Evolutionary conservation across 2,888 invertebrate genomes (phyloP), one percentile per base, ranked within the genome.

Genomic region (Lypha dubia): DNA sequence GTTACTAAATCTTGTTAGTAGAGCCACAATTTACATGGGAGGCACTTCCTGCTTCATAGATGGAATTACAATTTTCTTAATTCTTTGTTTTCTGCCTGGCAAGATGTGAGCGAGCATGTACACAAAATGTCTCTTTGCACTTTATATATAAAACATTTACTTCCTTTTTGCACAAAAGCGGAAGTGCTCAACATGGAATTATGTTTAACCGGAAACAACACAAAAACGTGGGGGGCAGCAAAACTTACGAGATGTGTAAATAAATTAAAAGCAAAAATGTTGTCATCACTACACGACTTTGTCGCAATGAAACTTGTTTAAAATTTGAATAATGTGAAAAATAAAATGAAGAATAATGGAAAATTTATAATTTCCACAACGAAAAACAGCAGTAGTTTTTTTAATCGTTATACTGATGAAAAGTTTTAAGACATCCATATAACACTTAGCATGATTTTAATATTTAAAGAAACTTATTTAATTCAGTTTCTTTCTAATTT

Each of bases 181-280:
- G 83, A 83, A 68, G 62, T 68, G 79, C 68, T 83, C 67, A 79
- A 68, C 79, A 77, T 67, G 63, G 44, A 83, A 83, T 79, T 83
- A 73, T 83, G 58, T 77, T 83, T 73, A 79, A 74, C 79, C 77
- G 83, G 83, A 83, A 79, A 73, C 67, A 74, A 74, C 62, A 79
- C 65, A 74, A 46, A 67, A 68, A 62, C 79, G 81, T 76, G 63
- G 81, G n/a, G n/a, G 63, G 75, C 13, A 46, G 63, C 56, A 70
- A 46, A 46, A 63, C 62, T 63, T 81, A 60, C n/a, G 38, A 68
- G 38, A 53, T 46, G 24, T 38, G 11, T 35, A 41, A 70, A 75
- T 75, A 46, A 70, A 63, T 20, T 49, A 28, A 53, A 62, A 24
- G 20, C 9, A 46, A 68, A 67, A 51, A 62, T 60, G 6, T 8